Evolutionary conservation across 2,888 invertebrate genomes (phyloP).

Genomic region (Ischnura elegans): DNA sequence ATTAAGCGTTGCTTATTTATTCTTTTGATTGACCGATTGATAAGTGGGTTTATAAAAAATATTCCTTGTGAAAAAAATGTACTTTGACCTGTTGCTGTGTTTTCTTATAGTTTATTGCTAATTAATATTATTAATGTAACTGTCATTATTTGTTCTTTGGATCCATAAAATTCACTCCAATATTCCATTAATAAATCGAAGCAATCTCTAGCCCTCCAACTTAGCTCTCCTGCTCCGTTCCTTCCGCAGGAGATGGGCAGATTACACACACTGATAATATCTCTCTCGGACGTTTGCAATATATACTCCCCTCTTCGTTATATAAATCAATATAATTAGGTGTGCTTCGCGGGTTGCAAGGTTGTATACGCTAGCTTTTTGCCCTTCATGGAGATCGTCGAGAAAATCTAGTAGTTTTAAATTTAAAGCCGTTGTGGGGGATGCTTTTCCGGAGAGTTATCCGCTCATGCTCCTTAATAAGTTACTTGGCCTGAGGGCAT

Average conservation of each 20-base stretch:
- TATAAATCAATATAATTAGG: constrained; percentile 2
- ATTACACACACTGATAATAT: not conserved
- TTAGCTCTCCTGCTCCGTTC: too few species aligned
- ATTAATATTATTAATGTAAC: not conserved
- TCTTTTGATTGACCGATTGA: too few species aligned
- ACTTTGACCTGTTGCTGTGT: not conserved
- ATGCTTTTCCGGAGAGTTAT: too few species aligned
- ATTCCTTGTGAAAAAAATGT: too few species aligned
- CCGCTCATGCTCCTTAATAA: too few species aligned
- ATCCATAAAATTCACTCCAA: not conserved
- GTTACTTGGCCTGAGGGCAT: too few species aligned
- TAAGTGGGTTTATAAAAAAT: too few species aligned
- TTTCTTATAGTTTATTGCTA: not conserved
- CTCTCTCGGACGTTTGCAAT: not conserved
- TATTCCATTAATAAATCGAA: not conserved
- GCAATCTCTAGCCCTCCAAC: not conserved
- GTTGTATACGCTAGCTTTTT: not conserved
- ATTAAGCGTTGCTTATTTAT: too few species aligned
- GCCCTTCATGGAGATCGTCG: not conserved
- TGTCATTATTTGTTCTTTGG: not conserved
- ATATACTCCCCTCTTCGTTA: not conserved
- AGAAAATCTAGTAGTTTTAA: not conserved
- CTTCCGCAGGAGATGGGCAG: not conserved
- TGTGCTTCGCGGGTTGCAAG: not conserved
- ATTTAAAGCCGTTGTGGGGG: too few species aligned